Evolutionary conservation across 1,140 invertebrate species (phyloP).

Genomic region (Chelonus insularis): DNA sequence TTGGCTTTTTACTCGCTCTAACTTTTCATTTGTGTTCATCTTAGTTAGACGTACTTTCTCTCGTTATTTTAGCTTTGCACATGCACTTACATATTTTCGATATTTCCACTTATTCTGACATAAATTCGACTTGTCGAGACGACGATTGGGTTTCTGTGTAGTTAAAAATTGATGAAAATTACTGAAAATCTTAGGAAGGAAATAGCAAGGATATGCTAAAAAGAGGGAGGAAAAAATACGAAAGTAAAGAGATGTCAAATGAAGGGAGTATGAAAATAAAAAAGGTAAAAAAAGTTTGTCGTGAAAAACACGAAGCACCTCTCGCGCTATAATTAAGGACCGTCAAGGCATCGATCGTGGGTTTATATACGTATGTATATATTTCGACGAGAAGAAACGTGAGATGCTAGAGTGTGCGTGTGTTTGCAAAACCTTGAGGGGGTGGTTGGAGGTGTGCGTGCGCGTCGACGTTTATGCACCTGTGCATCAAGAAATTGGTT

Average conservation of each 20-base stretch:
- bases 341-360: constrained; percentile 53
- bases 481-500: constrained; percentile 13
- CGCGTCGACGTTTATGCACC: constrained; percentile 22
- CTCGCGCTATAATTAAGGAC: constrained; percentile 24
- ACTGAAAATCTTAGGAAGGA: no score
- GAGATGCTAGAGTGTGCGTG: constrained; percentile 11
- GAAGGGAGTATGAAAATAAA: constrained; percentile 18
- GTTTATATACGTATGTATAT: constrained; percentile 28
- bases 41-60: neutral
- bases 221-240: neutral
- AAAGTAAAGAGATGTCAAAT: neutral
- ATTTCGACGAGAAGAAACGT: constrained; percentile 11
- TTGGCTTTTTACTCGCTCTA: constrained; percentile 44
- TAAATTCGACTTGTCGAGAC: no score
- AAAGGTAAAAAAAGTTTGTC: neutral
- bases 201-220: no score
- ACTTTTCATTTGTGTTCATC: constrained; percentile 27
- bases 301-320: constrained; percentile 25
- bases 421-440: constrained; percentile 10
- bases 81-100: no score
- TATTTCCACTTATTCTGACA: no score
- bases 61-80: no score
- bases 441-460: constrained; percentile 1
- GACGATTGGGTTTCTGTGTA: no score
- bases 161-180: no score